These are phyloP conservation scores for Prunella fulvescens DNA, from an alignment of 2,113 vertebrate genomes.

Conservation along the genomic window DNA sequence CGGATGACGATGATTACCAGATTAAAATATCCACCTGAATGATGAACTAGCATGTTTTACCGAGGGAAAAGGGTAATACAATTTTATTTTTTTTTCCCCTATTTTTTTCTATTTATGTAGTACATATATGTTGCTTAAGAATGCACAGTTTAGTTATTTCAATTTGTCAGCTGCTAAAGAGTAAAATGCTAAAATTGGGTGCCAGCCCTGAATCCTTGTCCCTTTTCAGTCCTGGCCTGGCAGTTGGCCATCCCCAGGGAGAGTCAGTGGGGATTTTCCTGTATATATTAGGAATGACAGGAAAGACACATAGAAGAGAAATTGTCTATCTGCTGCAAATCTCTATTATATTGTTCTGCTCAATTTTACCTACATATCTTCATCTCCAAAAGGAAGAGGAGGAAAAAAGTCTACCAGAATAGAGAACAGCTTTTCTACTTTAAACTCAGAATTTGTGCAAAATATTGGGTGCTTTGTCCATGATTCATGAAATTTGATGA, in stretches of 20 bases:
- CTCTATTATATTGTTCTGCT: not conserved
- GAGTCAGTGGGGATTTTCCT: not conserved
- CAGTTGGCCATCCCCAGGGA: not conserved
- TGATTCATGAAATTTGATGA: not conserved
- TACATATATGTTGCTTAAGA: not conserved
- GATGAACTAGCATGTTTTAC: not conserved
- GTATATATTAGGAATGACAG: not conserved
- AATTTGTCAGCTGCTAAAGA: not conserved
- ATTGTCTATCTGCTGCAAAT: not conserved
- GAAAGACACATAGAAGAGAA: not conserved
- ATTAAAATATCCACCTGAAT: not conserved
- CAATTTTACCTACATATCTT: not conserved
- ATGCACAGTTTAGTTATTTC: not conserved
- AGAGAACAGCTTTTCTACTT: not conserved
- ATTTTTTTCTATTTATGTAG: not conserved
- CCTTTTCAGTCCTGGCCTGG: not conserved
- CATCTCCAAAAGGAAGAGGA: not conserved
- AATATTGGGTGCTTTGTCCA: not conserved
- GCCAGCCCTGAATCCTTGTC: not conserved
- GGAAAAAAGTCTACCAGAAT: not conserved
- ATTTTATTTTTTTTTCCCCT: not conserved
- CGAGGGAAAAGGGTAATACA: not conserved
- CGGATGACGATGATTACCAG: not conserved
- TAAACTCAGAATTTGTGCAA: not conserved
- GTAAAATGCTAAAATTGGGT: not conserved